Evolutionary conservation across 2,797 vertebrate genomes (phyloP), one percentile per base, ranked within the genome.

Genomic region (Cossypha niveicapilla): DNA sequence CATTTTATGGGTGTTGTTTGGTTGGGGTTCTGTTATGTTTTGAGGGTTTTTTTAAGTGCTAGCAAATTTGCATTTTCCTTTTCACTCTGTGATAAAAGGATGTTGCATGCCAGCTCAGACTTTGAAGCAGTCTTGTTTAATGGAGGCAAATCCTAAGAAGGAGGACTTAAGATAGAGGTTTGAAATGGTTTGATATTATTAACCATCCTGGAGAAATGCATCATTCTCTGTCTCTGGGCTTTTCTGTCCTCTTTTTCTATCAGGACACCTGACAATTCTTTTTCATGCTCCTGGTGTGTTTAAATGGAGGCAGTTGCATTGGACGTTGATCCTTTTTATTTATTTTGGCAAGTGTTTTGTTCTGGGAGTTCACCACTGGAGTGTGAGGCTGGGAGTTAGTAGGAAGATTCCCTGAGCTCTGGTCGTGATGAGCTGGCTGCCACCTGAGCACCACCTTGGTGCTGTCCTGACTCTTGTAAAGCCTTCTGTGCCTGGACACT

Each of bases 141-240:
- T 23, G 53, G 18, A 79, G 28, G 21, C 15, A 88, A 60, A 60
- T 61, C 7, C 4, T 22, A 63, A 91, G 19, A 12, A 56, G 47
- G 9, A 84, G 5, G 5, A 23, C 3, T 58, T 58, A 10, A 24
- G 32, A 6, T 3, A 68, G n/a, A 86, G n/a, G 11, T 85, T 51
- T 37, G 16, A 51, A 56, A 34, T 16, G 9, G 6, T 34, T 79
- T 81, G 32, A 5, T 58, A 0, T 41, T 51, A 2, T 34, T 48
- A 72, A 37, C 5, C 15, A 0, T 32, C 39, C 56, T n/a, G 18
- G 21, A 70, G 66, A 78, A 68, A 37, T 1, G 1, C 0, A 0
- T 79, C 2, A 1, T 71, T 30, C 9, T 71, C 18, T 63, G 53
- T 16, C 19, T 73, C 32, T 41, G 23, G 28, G 10, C 8, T 57